phyloP scores from a whole-genome alignment of 2,888 invertebrate genomes.

The Diarsia dahlii region DNA sequence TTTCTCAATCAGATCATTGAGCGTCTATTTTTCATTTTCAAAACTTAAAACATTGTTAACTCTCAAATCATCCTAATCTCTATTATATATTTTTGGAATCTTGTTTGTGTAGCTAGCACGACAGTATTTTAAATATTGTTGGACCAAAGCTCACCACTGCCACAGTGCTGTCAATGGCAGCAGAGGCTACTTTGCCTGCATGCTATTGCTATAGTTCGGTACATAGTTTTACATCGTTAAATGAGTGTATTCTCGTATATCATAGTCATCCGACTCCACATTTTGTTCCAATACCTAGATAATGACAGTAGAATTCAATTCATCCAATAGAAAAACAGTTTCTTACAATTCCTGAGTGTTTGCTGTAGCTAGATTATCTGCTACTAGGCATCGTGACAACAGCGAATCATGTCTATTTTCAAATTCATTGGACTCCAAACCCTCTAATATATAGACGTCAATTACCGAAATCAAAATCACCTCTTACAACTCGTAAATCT shows the following conservation, averaged over 20 bases:
- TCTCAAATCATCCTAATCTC: background rate
- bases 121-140: background rate
- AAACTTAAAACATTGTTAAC: background rate
- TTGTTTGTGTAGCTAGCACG: background rate
- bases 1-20: background rate
- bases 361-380: background rate
- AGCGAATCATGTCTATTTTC: too few relatives aligned
- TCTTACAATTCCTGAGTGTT: background rate
- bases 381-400: background rate
- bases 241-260: background rate
- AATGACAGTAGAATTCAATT: conserved; percentile 8
- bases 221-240: background rate
- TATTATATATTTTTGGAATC: background rate
- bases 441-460: too few relatives aligned
- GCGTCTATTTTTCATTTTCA: background rate
- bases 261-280: background rate
- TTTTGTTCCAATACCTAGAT: conserved; percentile 1
- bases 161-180: background rate
- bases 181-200: background rate
- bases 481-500: background rate
- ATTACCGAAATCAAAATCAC: background rate
- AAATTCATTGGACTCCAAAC: background rate
- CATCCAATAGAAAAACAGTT: background rate
- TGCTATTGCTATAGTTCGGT: background rate
- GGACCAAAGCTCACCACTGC: too few relatives aligned